These are phyloP conservation scores for Rhynchomys soricoides DNA, from an alignment of 2,113 vertebrate genomes.

Conservation along the genomic window DNA sequence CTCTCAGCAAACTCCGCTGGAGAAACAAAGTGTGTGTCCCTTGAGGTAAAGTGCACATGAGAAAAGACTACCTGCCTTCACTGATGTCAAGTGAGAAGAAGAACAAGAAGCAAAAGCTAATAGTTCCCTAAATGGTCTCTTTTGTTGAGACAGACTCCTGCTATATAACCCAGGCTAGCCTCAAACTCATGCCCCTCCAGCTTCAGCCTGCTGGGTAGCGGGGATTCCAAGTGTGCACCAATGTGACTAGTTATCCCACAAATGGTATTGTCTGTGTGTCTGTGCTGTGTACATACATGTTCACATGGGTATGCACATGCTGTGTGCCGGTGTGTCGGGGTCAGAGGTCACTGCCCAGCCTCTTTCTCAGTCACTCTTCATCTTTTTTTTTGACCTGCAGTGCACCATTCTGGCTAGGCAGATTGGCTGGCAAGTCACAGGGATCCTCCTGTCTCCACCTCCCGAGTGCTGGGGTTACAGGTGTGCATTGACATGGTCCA, in stretches of 20 bases:
- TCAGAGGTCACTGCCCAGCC: neutral
- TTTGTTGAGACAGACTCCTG: neutral
- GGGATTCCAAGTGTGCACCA: neutral
- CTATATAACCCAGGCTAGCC: neutral
- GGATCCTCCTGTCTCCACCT: neutral
- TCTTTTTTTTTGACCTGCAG: neutral
- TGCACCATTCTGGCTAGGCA: no score
- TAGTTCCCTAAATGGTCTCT: no score
- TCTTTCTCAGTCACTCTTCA: neutral
- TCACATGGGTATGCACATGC: neutral
- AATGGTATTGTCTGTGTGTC: neutral
- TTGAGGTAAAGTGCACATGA: accelerated
- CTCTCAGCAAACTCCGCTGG: accelerated
- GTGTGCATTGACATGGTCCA: accelerated
- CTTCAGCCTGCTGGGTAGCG: neutral
- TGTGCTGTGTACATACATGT: no score
- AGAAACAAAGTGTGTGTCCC: accelerated
- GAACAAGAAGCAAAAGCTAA: neutral
- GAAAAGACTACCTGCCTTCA: accelerated
- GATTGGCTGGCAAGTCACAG: neutral
- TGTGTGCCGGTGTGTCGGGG: neutral
- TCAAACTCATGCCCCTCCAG: neutral
- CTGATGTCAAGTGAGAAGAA: accelerated
- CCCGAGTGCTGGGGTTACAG: neutral
- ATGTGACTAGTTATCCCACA: neutral